Conservation (phyloP, 2,797 vertebrate species). For the Pitangus sulphuratus region DNA sequence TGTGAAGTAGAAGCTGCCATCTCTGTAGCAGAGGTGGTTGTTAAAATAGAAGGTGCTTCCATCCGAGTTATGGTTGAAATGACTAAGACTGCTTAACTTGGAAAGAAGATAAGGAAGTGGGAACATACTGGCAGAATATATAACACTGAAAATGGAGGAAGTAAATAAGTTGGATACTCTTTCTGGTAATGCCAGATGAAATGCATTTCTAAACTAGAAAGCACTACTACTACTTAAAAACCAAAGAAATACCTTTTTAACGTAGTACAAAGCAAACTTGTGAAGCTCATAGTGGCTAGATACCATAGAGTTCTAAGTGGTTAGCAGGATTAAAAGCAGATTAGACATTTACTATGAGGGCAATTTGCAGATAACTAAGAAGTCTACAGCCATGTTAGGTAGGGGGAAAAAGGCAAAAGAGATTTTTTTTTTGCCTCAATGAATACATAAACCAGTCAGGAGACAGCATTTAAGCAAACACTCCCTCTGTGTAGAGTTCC, state of each 20-base stretch:
- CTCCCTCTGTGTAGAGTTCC: background rate
- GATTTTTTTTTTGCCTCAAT: background rate
- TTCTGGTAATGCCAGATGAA: slow-evolving; percentile 2
- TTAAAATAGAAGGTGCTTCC: slow-evolving; percentile 22
- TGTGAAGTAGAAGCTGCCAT: background rate
- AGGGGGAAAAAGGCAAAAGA: background rate
- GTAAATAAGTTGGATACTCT: background rate
- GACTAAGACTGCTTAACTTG: background rate
- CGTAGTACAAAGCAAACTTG: background rate
- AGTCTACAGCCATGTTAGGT: background rate
- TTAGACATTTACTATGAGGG: background rate
- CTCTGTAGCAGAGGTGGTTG: background rate
- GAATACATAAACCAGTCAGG: background rate
- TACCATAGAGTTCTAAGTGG: background rate
- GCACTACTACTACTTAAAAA: background rate
- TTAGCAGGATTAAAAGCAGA: background rate
- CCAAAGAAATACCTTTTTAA: background rate
- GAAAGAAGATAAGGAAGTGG: background rate
- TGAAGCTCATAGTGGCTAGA: background rate
- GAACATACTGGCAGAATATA: background rate
- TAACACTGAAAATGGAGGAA: background rate
- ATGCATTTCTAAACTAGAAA: background rate
- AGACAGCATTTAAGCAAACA: background rate
- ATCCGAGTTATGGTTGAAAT: background rate
- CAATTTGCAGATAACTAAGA: background rate